Evolutionary conservation across 1,140 invertebrate genomes (phyloP).

Genomic region (Stegodyphus mimosarum): DNA sequence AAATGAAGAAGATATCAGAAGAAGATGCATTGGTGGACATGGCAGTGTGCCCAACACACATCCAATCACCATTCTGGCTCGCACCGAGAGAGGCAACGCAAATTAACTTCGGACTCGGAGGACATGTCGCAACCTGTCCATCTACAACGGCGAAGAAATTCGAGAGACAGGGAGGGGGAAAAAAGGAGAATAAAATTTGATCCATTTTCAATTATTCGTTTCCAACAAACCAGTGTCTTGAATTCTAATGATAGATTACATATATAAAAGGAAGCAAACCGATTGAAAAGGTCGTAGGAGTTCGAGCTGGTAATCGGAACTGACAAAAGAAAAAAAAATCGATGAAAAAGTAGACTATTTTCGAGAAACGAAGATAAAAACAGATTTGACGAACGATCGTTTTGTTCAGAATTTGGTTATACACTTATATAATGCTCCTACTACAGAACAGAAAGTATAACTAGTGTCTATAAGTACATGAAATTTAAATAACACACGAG

Average conservation of each 20-base stretch:
- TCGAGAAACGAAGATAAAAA: too few relatives aligned
- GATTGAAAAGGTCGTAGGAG: not conserved
- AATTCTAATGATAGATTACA: slow-evolving; percentile 50
- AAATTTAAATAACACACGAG: too few relatives aligned
- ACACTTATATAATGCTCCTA: too few relatives aligned
- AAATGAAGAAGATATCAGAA: too few relatives aligned
- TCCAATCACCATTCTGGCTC: not conserved
- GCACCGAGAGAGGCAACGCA: slow-evolving; percentile 29
- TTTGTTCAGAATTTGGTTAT: too few relatives aligned
- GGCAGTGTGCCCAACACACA: slow-evolving; percentile 21
- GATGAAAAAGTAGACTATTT: too few relatives aligned
- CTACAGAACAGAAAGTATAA: too few relatives aligned
- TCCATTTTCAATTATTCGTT: slow-evolving; percentile 31
- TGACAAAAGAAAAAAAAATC: too few relatives aligned
- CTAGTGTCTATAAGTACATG: too few relatives aligned
- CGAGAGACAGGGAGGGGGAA: not conserved
- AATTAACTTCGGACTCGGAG: slow-evolving; percentile 18
- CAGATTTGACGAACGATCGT: too few relatives aligned
- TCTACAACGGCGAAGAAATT: not conserved
- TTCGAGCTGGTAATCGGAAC: too few relatives aligned
- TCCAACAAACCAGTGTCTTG: slow-evolving; percentile 7
- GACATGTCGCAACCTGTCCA: slow-evolving; percentile 22
- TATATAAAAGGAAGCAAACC: not conserved
- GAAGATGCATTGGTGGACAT: not conserved
- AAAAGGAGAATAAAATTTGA: slow-evolving; percentile 20